A percentile compares a stretch with the other conserved stretches of the same genome.
phyloP scores from a whole-genome alignment of 37 sponge, comb jelly and placozoan genomes.

The Aphrocallistes beatrix region DNA sequence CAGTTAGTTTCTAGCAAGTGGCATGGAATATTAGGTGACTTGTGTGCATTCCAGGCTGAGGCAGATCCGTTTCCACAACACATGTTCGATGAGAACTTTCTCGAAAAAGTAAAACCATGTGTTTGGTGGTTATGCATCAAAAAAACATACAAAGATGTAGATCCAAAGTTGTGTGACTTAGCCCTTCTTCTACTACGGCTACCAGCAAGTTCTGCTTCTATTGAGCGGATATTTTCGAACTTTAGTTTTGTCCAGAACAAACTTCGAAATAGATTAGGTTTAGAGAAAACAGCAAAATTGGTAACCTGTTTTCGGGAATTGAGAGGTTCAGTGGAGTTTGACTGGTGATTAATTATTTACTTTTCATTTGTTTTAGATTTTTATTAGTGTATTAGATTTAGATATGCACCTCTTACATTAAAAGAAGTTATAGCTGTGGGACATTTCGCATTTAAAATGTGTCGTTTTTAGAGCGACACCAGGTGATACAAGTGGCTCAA shows the following conservation, averaged over 20 bases:
- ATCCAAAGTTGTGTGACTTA: neutral
- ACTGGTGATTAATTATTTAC: constrained; percentile 10
- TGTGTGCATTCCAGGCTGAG: constrained; percentile 12
- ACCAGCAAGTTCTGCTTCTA: neutral
- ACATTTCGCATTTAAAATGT: too few relatives aligned
- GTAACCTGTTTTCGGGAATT: neutral
- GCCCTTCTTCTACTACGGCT: neutral
- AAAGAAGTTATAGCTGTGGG: too few relatives aligned
- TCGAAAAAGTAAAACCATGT: neutral
- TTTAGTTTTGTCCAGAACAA: neutral
- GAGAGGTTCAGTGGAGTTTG: neutral
- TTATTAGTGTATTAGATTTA: too few relatives aligned
- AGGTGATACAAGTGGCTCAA: too few relatives aligned
- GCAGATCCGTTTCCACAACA: constrained; percentile 1
- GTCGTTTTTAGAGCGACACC: too few relatives aligned
- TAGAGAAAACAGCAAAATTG: neutral
- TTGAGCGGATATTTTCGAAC: neutral
- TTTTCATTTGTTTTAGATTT: too few relatives aligned
- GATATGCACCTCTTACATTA: too few relatives aligned
- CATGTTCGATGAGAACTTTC: neutral
- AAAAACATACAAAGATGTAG: neutral
- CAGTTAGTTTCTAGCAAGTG: constrained; percentile 10
- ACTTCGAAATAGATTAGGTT: constrained; percentile 1
- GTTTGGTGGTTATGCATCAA: neutral
- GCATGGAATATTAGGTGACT: neutral